phyloP scores from a whole-genome alignment of 2,888 invertebrate species.

The Drosophila kuntzei region DNA sequence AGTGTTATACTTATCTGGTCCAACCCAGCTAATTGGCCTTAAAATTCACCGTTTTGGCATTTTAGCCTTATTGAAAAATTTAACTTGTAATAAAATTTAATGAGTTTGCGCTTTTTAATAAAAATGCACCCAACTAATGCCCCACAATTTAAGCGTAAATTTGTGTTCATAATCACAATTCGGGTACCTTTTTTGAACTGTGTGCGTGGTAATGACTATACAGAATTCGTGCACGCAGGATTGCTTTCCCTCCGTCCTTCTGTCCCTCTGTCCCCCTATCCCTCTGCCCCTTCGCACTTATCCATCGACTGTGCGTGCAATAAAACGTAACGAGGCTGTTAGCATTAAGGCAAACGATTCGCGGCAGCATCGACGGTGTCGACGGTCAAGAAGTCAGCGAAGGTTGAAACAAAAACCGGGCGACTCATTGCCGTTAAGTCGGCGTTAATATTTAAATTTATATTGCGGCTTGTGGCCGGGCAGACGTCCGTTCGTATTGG shows the following conservation, averaged over 20 bases:
- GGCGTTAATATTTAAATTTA: conserved; percentile 80
- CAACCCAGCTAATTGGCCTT: conserved; percentile 37
- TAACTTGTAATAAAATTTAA: conserved; percentile 77
- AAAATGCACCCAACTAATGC: conserved; percentile 51
- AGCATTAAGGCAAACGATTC: conserved; percentile 76
- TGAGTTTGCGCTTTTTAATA: conserved; percentile 77
- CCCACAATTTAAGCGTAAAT: conserved; percentile 74
- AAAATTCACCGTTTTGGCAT: conserved; percentile 18
- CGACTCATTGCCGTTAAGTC: conserved; percentile 77
- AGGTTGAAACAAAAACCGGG: conserved; percentile 53
- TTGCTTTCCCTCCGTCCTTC: conserved; percentile 8
- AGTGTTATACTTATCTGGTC: background rate
- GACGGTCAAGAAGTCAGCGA: conserved; percentile 56
- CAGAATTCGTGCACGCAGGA: conserved; percentile 47
- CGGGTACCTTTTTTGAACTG: conserved; percentile 65
- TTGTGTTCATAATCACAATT: conserved; percentile 79
- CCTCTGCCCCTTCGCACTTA: background rate
- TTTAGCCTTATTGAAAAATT: conserved; percentile 78
- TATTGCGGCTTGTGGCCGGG: conserved; percentile 57
- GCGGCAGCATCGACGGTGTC: conserved; percentile 23
- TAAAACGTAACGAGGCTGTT: conserved; percentile 81
- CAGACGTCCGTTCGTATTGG: conserved; percentile 23
- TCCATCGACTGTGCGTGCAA: conserved; percentile 70
- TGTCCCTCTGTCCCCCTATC: background rate
- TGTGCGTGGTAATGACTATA: conserved; percentile 67